Evolutionary conservation across 2,888 invertebrate genomes (phyloP), one percentile per base, ranked within the genome.

Genomic region (Deilephila elpenor): DNA sequence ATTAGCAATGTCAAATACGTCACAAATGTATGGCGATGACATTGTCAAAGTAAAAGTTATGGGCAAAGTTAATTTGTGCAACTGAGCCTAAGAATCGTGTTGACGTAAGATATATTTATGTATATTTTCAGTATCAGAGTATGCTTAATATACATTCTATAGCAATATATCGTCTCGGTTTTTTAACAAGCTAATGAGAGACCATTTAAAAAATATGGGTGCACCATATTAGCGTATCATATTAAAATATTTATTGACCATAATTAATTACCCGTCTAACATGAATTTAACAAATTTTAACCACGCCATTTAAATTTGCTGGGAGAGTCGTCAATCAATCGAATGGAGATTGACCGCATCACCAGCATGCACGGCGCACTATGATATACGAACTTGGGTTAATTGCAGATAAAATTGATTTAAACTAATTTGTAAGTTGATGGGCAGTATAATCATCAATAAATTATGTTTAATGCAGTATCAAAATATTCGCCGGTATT

Each of bases 231-330:
- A 44, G n/a, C n/a, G 56, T n/a, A 56, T 6, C 56, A 19, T 5
- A 56, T 6, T 56, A n/a, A n/a, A 17, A 17, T 56, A 19, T 53
- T 53, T n/a, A 56, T 17, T 4, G n/a, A n/a, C n/a, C 32, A 59
- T 59, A 60, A 25, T 29, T 8, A 60, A 60, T 60, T 29, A 17
- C 60, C 60, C 8, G 59, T 59, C 20, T 60, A 14, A 60, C 60
- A 29, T 32, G 7, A 59, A 59, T 59, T 59, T 20, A 59, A 20
- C 25, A 60, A 34, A 62, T 62, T 62, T 62, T 34, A 62, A 62
- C 32, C 19, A 62, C 19, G 17, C 61, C 34, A 60, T 60, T 62
- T 34, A 19, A 32, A 62, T 62, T 34, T 34, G 7, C 34, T 62
- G n/a, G n/a, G 32, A 62, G 34, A 25, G 32, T 34, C 61, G n/a